phyloP scores from a whole-genome alignment of 2,113 vertebrate species.

The Lynx canadensis region DNA sequence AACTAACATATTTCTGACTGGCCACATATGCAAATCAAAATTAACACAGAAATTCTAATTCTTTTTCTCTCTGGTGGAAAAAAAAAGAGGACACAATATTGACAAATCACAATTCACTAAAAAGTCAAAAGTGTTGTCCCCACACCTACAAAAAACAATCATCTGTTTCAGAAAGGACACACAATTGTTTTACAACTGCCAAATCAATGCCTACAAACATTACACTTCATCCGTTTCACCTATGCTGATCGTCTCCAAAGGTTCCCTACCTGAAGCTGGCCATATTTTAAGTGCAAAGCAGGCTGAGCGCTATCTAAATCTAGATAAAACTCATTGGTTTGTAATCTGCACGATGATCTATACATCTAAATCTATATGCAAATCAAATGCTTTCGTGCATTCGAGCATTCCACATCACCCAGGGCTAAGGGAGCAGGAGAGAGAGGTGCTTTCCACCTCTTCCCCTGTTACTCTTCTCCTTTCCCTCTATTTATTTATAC shows the following conservation, averaged over 20 bases:
- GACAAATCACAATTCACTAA: background rate
- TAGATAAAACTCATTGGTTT: conserved; percentile 89
- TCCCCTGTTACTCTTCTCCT: conserved; percentile 66
- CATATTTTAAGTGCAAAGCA: conserved; percentile 88
- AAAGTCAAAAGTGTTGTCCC: background rate
- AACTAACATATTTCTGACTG: background rate
- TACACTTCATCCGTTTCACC: conserved; percentile 84
- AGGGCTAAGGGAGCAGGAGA: conserved; percentile 63
- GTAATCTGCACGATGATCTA: conserved; percentile 89
- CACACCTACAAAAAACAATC: conserved; percentile 32
- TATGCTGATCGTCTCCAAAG: conserved; percentile 81
- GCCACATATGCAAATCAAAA: background rate
- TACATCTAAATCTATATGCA: conserved; percentile 91
- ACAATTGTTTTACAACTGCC: conserved; percentile 80
- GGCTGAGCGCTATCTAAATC: conserved; percentile 87
- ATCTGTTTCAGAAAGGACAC: conserved; percentile 79
- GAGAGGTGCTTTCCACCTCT: background rate
- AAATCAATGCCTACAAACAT: conserved; percentile 81
- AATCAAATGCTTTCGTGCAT: conserved; percentile 86
- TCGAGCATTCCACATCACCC: conserved; percentile 87
- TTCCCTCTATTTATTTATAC: conserved; percentile 86
- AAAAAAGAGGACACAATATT: background rate
- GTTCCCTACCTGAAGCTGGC: conserved; percentile 81
- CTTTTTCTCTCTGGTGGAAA: background rate
- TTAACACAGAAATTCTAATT: background rate